Percentiles rank a stretch among this genome's conserved stretches.
phyloP scores from a whole-genome alignment of 1,140 invertebrate species.

The Drosophila miranda region DNA sequence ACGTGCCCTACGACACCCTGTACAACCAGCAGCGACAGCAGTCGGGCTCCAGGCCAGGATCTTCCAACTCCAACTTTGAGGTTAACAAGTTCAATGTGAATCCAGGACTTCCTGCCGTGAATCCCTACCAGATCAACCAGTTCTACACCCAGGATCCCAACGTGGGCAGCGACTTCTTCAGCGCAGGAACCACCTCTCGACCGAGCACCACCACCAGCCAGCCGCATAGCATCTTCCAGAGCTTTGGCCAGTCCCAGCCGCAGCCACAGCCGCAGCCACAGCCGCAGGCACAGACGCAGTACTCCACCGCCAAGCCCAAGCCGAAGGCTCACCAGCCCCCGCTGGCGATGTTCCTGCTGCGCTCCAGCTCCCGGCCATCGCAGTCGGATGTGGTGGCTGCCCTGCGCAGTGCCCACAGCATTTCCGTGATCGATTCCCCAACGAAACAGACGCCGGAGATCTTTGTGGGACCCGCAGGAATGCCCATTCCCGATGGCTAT shows the following conservation, averaged over 20 bases:
- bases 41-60: not conserved
- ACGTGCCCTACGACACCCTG: conserved; percentile 90
- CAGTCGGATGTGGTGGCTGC: conserved; percentile 87
- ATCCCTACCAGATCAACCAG: conserved; percentile 77
- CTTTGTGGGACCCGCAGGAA: conserved; percentile 90
- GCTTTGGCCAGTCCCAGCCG: conserved; percentile 42
- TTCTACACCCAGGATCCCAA: conserved; percentile 79
- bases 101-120: conserved; percentile 57
- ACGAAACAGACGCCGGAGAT: conserved; percentile 87
- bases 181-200: conserved; percentile 48
- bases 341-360: conserved; percentile 89
- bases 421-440: conserved; percentile 89
- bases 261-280: conserved; percentile 29
- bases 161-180: conserved; percentile 56
- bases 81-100: conserved; percentile 82
- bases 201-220: conserved; percentile 81
- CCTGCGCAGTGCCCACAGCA: conserved; percentile 87
- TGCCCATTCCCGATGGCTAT: conserved; percentile 88
- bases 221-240: conserved; percentile 83
- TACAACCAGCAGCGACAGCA: conserved; percentile 83
- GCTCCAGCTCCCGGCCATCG: conserved; percentile 83
- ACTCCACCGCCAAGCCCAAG: conserved; percentile 82
- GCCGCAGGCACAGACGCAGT: conserved; percentile 37
- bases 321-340: conserved; percentile 91
- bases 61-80: conserved; percentile 56